Base-by-base conservation (phyloP, 2,797 vertebrate genomes). In the Phaenicophaeus curvirostris region DNA sequence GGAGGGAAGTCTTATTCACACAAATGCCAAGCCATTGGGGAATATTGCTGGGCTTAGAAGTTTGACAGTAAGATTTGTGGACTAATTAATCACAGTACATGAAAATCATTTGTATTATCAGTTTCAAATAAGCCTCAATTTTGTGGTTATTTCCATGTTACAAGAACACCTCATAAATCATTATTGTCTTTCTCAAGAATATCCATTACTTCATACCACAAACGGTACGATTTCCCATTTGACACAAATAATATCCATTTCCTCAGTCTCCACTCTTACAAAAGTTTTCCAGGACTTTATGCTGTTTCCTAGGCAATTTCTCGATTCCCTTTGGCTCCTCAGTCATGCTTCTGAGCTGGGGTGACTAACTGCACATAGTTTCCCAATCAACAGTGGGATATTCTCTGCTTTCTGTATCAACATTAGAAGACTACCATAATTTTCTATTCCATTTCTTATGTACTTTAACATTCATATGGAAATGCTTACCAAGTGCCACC, bases 41-140 rank as follows among this genome's bases (percentile, higher is more conserved):
- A 96, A 89, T 83, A 85, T 4, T 79, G 41, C 54, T 87, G 91
- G 85, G 57, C 82, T 96, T 93, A 79, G 61, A 89, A 93, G 50
- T 66, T 81, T 81, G 74, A 91, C 63, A 78, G 93, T 46, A 96
- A 83, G 59, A 91, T 72, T 59, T 18, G 15, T 1, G 0, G 57
- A 77, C 27, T 89, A 94, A 89, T 91, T 87, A 93, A 86, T 77
- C 75, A 83, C 57, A 80, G 57, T 57, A 74, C 10, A 18, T 58
- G 44, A 92, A 73, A 89, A 77, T 46, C 83, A 94, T 83, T 94
- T 72, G 41, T 85, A 80, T 65, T 90, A 87, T 65, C 68, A 91
- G 53, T 96, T 92, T 87, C 85, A 94, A 77, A 80, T 77, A 94
- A 80, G 46, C 31, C 20, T 69, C 14, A 48, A 91, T 74, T 83